Evolutionary conservation across 2,888 invertebrate genomes (phyloP).

Genomic region (Salticus scenicus): DNA sequence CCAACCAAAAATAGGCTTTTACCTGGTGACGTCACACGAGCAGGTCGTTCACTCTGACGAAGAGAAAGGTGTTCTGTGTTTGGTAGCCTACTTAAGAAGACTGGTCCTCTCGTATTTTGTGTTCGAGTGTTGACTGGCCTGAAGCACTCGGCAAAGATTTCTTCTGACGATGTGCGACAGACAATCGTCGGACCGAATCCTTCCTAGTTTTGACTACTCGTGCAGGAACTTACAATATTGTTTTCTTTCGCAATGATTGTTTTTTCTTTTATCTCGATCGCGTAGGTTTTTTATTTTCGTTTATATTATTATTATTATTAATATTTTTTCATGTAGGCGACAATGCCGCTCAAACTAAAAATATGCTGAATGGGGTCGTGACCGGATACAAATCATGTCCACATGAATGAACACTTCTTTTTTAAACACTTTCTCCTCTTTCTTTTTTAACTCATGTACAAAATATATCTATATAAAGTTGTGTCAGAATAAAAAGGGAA

Average conservation of each 20-base stretch:
- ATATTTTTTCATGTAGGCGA: slow-evolving; percentile 1
- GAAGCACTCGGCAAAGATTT: slow-evolving; percentile 40
- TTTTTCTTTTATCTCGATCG: slow-evolving; percentile 19
- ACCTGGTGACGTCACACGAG: slow-evolving; percentile 52
- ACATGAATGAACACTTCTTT: slow-evolving; percentile 24
- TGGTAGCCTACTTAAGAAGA: slow-evolving; percentile 65
- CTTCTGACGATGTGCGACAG: slow-evolving; percentile 30
- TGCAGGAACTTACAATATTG: slow-evolving; percentile 9
- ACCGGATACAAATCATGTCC: slow-evolving; percentile 57
- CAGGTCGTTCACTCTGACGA: slow-evolving; percentile 64
- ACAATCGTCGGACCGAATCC: slow-evolving; percentile 62
- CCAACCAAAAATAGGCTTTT: slow-evolving; percentile 70
- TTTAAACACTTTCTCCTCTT: background rate
- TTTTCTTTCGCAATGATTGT: slow-evolving; percentile 10
- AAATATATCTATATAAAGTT: too few relatives aligned
- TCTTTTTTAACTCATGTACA: too few relatives aligned
- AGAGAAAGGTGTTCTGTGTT: slow-evolving; percentile 31
- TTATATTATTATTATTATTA: background rate
- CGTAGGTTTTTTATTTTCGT: slow-evolving; percentile 10
- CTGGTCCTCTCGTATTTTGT: slow-evolving; percentile 60
- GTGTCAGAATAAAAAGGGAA: too few relatives aligned
- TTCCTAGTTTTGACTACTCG: slow-evolving; percentile 50
- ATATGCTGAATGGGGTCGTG: slow-evolving; percentile 55
- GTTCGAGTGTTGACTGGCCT: slow-evolving; percentile 20
- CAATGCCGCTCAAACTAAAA: slow-evolving; percentile 47